phyloP scores from a whole-genome alignment of 2,888 invertebrate genomes.

The Ctena decussata region DNA sequence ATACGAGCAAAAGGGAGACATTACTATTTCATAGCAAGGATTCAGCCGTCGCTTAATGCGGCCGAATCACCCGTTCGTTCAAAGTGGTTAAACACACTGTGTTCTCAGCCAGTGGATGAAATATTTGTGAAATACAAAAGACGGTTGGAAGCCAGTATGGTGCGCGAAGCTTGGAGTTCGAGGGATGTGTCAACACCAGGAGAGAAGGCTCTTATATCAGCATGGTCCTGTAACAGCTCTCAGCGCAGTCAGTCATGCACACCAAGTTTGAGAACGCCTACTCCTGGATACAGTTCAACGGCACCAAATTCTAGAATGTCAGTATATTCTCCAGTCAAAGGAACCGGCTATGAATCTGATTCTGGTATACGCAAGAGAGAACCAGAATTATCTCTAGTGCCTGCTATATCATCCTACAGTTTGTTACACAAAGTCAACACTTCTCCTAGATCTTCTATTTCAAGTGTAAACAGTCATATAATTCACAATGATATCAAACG shows the following conservation, averaged over 20 bases:
- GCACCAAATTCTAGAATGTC: slow-evolving; percentile 18
- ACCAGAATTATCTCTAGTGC: neutral
- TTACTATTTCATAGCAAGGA: slow-evolving; percentile 69
- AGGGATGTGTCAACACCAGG: slow-evolving; percentile 67
- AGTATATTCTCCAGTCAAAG: slow-evolving; percentile 19
- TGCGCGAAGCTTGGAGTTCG: slow-evolving; percentile 22
- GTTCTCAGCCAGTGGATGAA: slow-evolving; percentile 73
- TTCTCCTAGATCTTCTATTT: neutral
- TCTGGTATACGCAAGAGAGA: neutral
- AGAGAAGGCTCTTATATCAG: slow-evolving; percentile 67
- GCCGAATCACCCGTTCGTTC: slow-evolving; percentile 50
- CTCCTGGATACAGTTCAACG: slow-evolving; percentile 9
- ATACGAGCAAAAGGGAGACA: slow-evolving; percentile 69
- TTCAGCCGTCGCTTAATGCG: slow-evolving; percentile 53
- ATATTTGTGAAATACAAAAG: slow-evolving; percentile 72
- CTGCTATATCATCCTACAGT: neutral
- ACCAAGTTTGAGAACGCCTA: slow-evolving; percentile 27
- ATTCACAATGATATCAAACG: neutral
- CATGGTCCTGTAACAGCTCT: slow-evolving; percentile 69
- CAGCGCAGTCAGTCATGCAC: slow-evolving; percentile 30
- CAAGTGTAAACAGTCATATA: neutral
- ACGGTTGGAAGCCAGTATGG: slow-evolving; percentile 44
- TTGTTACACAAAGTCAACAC: neutral
- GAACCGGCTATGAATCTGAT: neutral
- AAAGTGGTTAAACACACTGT: slow-evolving; percentile 67